These are phyloP conservation scores for Avahi laniger DNA, from an alignment of 2,797 vertebrate genomes.

Conservation along the genomic window DNA sequence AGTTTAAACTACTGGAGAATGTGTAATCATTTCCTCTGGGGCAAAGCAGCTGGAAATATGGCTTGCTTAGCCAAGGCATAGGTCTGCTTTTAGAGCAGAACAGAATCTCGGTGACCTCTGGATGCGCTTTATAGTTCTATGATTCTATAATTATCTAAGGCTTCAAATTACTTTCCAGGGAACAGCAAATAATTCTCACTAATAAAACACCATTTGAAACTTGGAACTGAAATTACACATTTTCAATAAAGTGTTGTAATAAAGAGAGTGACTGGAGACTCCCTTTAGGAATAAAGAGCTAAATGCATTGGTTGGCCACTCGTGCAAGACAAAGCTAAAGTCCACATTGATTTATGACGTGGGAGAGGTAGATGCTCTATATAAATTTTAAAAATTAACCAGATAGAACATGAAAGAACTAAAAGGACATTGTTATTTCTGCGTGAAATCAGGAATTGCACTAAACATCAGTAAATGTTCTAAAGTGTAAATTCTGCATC, in stretches of 20 bases:
- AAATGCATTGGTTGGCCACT: slow-evolving; percentile 55
- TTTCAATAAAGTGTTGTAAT: slow-evolving; percentile 71
- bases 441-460: not conserved
- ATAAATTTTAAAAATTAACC: slow-evolving; percentile 52
- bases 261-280: slow-evolving; percentile 49
- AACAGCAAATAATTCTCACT: slow-evolving; percentile 68
- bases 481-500: slow-evolving; percentile 21
- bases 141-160: slow-evolving; percentile 49
- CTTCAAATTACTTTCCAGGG: slow-evolving; percentile 62
- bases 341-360: not conserved
- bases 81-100: not conserved
- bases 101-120: not conserved
- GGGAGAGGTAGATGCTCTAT: not conserved
- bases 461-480: not conserved
- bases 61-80: not conserved
- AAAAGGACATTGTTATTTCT: slow-evolving; percentile 47
- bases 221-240: slow-evolving; percentile 64
- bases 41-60: slow-evolving; percentile 1
- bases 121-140: slow-evolving; percentile 30
- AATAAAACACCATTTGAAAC: slow-evolving; percentile 68
- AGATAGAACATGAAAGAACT: slow-evolving; percentile 20
- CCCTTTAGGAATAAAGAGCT: slow-evolving; percentile 40
- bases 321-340: slow-evolving; percentile 36
- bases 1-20: slow-evolving; percentile 11
- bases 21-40: not conserved